Percentiles rank a stretch among this genome's conserved stretches.
These are phyloP conservation scores for Muricea muricata DNA, from an alignment of 92 coral and sea anemone species.

Conservation along the genomic window DNA sequence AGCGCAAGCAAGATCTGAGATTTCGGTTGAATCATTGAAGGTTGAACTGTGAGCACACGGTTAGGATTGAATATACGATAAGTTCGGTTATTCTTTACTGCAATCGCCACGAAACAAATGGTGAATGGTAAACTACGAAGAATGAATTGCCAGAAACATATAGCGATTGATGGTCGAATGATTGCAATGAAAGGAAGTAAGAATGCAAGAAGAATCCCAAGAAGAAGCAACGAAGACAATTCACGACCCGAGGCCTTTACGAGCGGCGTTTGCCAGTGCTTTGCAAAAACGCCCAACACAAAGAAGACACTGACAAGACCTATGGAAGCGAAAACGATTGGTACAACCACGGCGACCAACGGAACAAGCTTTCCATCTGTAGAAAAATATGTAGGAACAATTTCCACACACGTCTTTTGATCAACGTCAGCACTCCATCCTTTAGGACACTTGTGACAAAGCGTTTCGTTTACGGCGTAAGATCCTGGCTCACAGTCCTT, in stretches of 20 bases:
- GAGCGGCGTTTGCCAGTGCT: conserved; percentile 9
- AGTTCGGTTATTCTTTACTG: not conserved
- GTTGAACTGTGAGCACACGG: not conserved
- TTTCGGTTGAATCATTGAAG: not conserved
- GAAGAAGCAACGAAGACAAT: conserved; percentile 1
- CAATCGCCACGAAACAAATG: not conserved
- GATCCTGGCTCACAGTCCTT: not conserved
- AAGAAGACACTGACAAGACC: not conserved
- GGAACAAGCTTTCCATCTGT: not conserved
- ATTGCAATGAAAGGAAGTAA: conserved; percentile 12
- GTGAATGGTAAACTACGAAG: conserved; percentile 6
- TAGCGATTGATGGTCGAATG: not conserved
- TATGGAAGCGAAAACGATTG: not conserved
- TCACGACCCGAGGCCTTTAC: conserved; percentile 23
- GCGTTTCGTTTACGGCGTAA: not conserved
- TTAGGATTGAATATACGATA: conserved; percentile 18
- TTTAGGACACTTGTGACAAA: conserved; percentile 11
- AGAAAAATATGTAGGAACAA: conserved; percentile 4
- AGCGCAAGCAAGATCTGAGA: conserved; percentile 1
- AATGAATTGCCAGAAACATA: not conserved
- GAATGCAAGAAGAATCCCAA: conserved; percentile 1
- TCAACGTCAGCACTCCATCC: not conserved
- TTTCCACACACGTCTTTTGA: not conserved
- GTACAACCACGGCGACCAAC: not conserved
- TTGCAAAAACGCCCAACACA: not conserved